A percentile compares a stretch with the other conserved stretches of the same genome.
phyloP scores from a whole-genome alignment of 1,140 invertebrate species.

The Cherax destructor region DNA sequence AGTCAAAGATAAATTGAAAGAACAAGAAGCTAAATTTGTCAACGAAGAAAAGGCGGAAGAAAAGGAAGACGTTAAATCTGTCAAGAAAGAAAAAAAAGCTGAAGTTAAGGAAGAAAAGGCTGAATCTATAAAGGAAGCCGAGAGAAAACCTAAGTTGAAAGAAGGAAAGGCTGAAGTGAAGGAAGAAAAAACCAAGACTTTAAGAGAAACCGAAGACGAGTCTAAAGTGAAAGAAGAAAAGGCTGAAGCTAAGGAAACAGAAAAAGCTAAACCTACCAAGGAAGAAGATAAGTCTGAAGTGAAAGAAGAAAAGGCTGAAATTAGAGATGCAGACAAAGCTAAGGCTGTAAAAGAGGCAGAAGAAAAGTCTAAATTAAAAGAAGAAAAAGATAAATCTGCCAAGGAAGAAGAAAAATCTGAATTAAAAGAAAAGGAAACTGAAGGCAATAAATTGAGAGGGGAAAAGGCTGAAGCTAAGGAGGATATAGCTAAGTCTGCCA shows the following conservation, averaged over 20 bases:
- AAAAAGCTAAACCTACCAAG: background rate
- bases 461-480: background rate
- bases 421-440: background rate
- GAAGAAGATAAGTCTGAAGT: background rate
- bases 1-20: background rate
- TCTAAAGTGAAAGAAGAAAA: slow-evolving; percentile 6
- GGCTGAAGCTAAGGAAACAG: background rate
- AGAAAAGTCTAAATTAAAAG: background rate
- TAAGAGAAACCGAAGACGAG: background rate
- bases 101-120: background rate
- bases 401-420: slow-evolving; percentile 1
- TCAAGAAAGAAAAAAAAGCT: background rate
- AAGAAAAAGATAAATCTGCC: background rate
- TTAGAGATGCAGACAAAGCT: background rate
- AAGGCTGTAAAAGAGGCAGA: background rate
- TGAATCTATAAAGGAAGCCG: slow-evolving; percentile 6
- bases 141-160: slow-evolving; percentile 24
- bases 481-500: background rate
- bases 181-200: background rate
- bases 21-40: background rate
- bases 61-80: background rate
- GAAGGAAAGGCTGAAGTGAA: background rate
- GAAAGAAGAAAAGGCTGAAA: background rate
- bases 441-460: background rate
- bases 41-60: background rate